Evolutionary conservation across 2,113 vertebrate species (phyloP).

Genomic region (pig (Sus scrofa)): T2T-Sscrofa CM000824.6:210393501-210394000

Average conservation of each 20-base stretch:
- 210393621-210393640: conserved; percentile 86
- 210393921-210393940: conserved; percentile 4
- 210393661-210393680: conserved; percentile 89
- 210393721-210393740: conserved; percentile 87
- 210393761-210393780: conserved; percentile 73
- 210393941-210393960: background rate
- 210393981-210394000: background rate
- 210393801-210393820: conserved; percentile 42
- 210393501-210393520: background rate
- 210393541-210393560: conserved; percentile 64
- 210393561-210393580: conserved; percentile 75
- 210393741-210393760: conserved; percentile 85
- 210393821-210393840: conserved; percentile 56
- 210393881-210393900: background rate
- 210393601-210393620: conserved; percentile 86
- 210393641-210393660: conserved; percentile 86
- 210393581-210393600: conserved; percentile 79
- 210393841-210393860: conserved; percentile 37
- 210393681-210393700: conserved; percentile 88
- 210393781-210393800: conserved; percentile 70
- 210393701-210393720: conserved; percentile 84
- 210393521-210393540: conserved; percentile 56
- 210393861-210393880: background rate
- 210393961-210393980: background rate
- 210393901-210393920: background rate